Evolutionary conservation across 2,113 vertebrate species (phyloP).

Genomic region (Romanogobio albipinnatus): DNA sequence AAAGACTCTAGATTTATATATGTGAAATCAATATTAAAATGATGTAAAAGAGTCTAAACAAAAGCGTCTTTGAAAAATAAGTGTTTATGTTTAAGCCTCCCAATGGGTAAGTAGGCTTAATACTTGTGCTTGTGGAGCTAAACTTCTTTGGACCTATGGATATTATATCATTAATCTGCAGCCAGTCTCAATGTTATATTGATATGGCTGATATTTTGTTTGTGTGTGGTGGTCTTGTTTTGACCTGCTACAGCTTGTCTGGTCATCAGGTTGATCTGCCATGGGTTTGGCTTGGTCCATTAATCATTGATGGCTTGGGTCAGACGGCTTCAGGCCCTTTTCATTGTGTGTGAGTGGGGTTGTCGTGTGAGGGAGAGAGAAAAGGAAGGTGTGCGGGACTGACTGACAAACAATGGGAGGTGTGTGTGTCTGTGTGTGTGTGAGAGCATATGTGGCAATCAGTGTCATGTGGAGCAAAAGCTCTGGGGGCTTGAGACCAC

Average conservation of each 20-base stretch:
- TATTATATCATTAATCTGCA: conserved; percentile 37
- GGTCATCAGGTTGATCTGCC: conserved; percentile 62
- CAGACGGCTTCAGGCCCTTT: conserved; percentile 43
- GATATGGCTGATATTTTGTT: conserved; percentile 36
- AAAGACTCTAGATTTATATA: no score
- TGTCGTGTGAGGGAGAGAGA: conserved; percentile 55
- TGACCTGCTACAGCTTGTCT: conserved; percentile 61
- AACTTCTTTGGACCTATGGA: neutral
- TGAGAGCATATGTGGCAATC: conserved; percentile 42
- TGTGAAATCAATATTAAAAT: neutral
- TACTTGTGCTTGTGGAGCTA: conserved; percentile 13
- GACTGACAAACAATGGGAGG: conserved; percentile 34
- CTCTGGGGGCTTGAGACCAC: conserved; percentile 30
- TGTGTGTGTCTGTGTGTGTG: conserved; percentile 33
- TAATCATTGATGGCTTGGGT: conserved; percentile 73
- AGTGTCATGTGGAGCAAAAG: conserved; percentile 37
- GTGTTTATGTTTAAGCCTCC: conserved; percentile 37
- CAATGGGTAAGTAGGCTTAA: neutral
- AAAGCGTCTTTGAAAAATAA: neutral
- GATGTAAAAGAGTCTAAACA: neutral
- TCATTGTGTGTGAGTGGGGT: conserved; percentile 54
- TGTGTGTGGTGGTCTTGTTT: conserved; percentile 37
- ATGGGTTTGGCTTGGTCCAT: conserved; percentile 73
- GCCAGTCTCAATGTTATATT: conserved; percentile 1
- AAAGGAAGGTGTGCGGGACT: conserved; percentile 44